These are phyloP conservation scores for Zophobas atratus DNA, from an alignment of 1,140 invertebrate species.

Conservation along the genomic window DNA sequence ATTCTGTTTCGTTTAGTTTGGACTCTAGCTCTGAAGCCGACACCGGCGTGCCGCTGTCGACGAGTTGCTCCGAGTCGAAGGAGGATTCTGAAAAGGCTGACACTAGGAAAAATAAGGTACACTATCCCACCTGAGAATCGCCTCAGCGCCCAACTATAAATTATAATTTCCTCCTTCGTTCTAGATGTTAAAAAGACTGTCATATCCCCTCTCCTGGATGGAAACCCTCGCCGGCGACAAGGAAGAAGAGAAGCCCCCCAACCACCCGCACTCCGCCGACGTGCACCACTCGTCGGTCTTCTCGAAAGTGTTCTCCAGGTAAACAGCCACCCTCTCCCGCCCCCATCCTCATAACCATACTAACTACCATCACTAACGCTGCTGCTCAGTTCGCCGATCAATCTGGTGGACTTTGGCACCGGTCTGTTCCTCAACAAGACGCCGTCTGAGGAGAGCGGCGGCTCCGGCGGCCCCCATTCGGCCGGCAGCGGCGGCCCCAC, in stretches of 20 bases:
- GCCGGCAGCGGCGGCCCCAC: slow-evolving; percentile 68
- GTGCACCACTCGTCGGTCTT: slow-evolving; percentile 84
- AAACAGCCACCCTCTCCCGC: slow-evolving; percentile 55
- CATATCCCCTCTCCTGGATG: slow-evolving; percentile 94
- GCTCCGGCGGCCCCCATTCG: slow-evolving; percentile 65
- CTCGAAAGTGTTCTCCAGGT: slow-evolving; percentile 93
- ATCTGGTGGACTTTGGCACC: slow-evolving; percentile 90
- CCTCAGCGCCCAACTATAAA: neutral
- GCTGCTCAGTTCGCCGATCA: slow-evolving; percentile 84
- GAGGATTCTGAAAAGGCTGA: slow-evolving; percentile 71
- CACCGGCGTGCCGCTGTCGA: slow-evolving; percentile 54
- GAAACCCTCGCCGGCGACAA: slow-evolving; percentile 85
- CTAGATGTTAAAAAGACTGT: slow-evolving; percentile 91
- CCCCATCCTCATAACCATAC: slow-evolving; percentile 7
- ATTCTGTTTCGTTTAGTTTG: slow-evolving; percentile 82
- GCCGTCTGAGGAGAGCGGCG: slow-evolving; percentile 85
- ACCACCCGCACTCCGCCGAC: slow-evolving; percentile 77
- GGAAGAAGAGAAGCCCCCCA: slow-evolving; percentile 73
- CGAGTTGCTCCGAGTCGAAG: slow-evolving; percentile 66
- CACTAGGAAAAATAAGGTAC: slow-evolving; percentile 78
- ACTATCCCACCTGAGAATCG: neutral
- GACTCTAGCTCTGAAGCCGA: slow-evolving; percentile 73
- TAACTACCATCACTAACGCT: slow-evolving; percentile 44
- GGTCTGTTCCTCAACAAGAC: slow-evolving; percentile 89
- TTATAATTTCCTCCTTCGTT: neutral